Percentiles rank a stretch among this genome's conserved stretches.
Conservation (phyloP, 2,888 invertebrate genomes). For the Aspidapion aeneum region DNA sequence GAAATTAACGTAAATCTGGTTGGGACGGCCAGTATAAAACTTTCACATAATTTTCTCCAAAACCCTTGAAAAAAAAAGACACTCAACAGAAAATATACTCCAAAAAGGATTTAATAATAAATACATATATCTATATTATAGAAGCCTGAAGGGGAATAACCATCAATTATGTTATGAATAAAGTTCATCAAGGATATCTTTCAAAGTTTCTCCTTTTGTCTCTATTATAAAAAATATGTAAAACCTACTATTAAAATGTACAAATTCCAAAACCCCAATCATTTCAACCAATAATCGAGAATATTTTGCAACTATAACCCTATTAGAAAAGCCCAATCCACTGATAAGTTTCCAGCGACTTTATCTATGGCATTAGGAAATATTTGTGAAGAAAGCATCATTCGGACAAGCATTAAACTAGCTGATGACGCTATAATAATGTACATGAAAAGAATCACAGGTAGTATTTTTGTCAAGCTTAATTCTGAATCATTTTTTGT, state of each 20-base stretch:
- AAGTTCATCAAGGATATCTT: slow-evolving; percentile 75
- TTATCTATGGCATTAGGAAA: slow-evolving; percentile 76
- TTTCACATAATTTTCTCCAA: too few species aligned
- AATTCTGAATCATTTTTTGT: slow-evolving; percentile 41
- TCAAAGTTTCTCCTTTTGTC: slow-evolving; percentile 83
- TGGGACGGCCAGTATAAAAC: too few species aligned
- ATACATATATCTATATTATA: too few species aligned
- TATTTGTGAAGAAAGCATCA: slow-evolving; percentile 80
- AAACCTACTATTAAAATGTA: slow-evolving; percentile 66
- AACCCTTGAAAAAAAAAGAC: too few species aligned
- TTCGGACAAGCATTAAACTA: slow-evolving; percentile 74
- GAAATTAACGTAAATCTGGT: too few species aligned
- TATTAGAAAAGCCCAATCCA: slow-evolving; percentile 73
- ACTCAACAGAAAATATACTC: too few species aligned
- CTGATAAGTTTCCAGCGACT: slow-evolving; percentile 68
- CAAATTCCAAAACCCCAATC: slow-evolving; percentile 67
- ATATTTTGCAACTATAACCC: slow-evolving; percentile 70
- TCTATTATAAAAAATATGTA: slow-evolving; percentile 75
- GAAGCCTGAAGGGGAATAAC: too few species aligned
- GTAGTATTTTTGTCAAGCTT: slow-evolving; percentile 65
- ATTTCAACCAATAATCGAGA: slow-evolving; percentile 56
- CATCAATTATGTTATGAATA: slow-evolving; percentile 60
- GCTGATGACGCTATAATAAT: slow-evolving; percentile 71
- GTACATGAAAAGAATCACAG: slow-evolving; percentile 62
- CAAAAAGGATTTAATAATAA: too few species aligned